Evolutionary conservation across 2,888 invertebrate genomes (phyloP).

Genomic region (Eupithecia subfuscata): DNA sequence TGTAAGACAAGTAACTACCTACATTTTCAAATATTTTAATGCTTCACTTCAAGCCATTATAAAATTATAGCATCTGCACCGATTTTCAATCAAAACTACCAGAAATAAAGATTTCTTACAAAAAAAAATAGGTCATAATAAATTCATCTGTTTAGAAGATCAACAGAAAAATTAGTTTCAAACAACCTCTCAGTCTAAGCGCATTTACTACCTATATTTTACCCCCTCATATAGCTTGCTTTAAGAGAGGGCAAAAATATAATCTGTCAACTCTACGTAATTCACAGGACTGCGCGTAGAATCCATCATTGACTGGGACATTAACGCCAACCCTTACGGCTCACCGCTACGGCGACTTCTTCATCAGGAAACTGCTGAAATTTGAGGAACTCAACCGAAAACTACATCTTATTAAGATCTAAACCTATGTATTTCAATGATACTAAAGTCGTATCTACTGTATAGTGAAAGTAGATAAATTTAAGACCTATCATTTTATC

Average conservation of each 20-base stretch:
- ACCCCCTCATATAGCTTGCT: too few species aligned
- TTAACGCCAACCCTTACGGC: constrained; percentile 71
- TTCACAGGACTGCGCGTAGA: background rate
- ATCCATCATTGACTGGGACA: constrained; percentile 9
- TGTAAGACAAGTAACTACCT: too few species aligned
- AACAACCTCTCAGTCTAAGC: too few species aligned
- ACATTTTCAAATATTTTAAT: too few species aligned
- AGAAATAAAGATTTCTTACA: too few species aligned
- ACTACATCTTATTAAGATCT: constrained; percentile 90
- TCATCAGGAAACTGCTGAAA: constrained; percentile 98
- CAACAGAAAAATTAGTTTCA: too few species aligned
- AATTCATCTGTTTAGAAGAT: too few species aligned
- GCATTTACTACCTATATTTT: too few species aligned
- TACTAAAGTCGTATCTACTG: constrained; percentile 2
- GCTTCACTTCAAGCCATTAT: too few species aligned
- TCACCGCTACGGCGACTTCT: constrained; percentile 99
- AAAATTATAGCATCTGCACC: too few species aligned
- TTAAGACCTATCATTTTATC: background rate
- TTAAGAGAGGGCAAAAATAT: background rate
- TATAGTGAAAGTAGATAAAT: constrained; percentile 5
- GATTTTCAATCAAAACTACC: too few species aligned
- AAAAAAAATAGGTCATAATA: too few species aligned
- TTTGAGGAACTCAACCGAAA: constrained; percentile 97
- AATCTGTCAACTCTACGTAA: background rate
- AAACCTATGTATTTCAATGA: constrained; percentile 53